phyloP scores from a whole-genome alignment of 1,140 invertebrate species.

The Bombus cullumanus region DNA sequence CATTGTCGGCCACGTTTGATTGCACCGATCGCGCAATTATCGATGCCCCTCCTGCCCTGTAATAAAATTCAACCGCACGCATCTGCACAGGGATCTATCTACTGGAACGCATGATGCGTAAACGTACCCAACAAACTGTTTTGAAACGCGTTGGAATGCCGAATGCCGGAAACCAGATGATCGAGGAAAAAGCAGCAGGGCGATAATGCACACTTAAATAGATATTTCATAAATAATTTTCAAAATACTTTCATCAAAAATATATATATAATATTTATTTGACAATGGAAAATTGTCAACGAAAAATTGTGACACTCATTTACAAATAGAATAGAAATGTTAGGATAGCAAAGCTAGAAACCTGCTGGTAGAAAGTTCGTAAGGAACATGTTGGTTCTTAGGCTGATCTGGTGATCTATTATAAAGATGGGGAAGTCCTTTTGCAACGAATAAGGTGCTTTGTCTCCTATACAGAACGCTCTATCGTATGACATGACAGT shows the following conservation, averaged over 20 bases:
- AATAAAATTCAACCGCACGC: slow-evolving; percentile 59
- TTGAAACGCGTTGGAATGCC: not conserved
- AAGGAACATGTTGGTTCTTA: not conserved
- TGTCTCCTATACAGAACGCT: slow-evolving; percentile 79
- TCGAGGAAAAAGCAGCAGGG: not conserved
- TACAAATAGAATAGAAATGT: too few species aligned
- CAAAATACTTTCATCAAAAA: too few species aligned
- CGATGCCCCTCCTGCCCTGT: slow-evolving; percentile 43
- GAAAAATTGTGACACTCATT: too few species aligned
- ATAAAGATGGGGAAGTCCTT: slow-evolving; percentile 77
- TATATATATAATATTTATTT: too few species aligned
- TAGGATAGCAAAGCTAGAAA: not conserved
- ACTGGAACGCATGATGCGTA: too few species aligned
- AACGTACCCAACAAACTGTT: slow-evolving; percentile 25
- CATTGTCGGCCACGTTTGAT: slow-evolving; percentile 60
- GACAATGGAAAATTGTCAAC: too few species aligned
- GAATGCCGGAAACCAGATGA: not conserved
- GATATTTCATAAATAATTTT: too few species aligned
- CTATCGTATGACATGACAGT: slow-evolving; percentile 75
- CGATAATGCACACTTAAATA: too few species aligned
- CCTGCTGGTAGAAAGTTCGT: too few species aligned
- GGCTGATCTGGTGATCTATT: slow-evolving; percentile 67
- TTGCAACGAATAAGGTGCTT: slow-evolving; percentile 81
- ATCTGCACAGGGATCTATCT: not conserved
- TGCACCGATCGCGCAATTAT: slow-evolving; percentile 66